Percentiles rank a stretch among this genome's conserved stretches.
Evolutionary conservation across 2,113 vertebrate species (phyloP).

Genomic region (pig (Sus scrofa)): T2T-Sscrofa CM000830.6:130045501-130046000

Average conservation of each 20-base stretch:
- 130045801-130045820: background rate
- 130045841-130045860: background rate
- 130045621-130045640: slow-evolving; percentile 70
- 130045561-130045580: slow-evolving; percentile 85
- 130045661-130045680: slow-evolving; percentile 5
- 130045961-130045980: background rate
- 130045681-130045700: slow-evolving; percentile 69
- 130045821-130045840: background rate
- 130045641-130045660: slow-evolving; percentile 59
- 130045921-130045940: background rate
- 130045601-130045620: slow-evolving; percentile 81
- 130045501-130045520: slow-evolving; percentile 83
- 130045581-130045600: slow-evolving; percentile 80
- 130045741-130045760: slow-evolving; percentile 65
- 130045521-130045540: slow-evolving; percentile 82
- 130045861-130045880: background rate
- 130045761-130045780: background rate
- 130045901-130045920: background rate
- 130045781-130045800: background rate
- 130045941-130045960: background rate
- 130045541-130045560: slow-evolving; percentile 86
- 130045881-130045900: background rate
- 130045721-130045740: slow-evolving; percentile 66
- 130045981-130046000: background rate
- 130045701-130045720: slow-evolving; percentile 79